Evolutionary conservation across 2,113 vertebrate species (phyloP), one percentile per base, ranked within the genome.

Genomic region (Clarias macrocephalus): DNA sequence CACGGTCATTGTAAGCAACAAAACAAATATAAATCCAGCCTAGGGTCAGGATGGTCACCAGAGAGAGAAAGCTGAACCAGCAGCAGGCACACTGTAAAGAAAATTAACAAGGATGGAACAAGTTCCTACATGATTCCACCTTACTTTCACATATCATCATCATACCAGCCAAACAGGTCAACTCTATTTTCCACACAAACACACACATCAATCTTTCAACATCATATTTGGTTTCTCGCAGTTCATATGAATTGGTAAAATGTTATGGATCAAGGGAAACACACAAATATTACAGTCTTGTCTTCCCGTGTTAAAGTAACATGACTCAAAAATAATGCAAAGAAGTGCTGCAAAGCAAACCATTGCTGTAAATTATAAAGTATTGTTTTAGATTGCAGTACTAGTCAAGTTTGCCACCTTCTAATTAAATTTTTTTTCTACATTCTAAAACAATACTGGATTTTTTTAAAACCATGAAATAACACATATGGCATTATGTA

Each of bases 1-100:
- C 96, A 84, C 92, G 95, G 92, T 98, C 97, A 88, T 99, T 99
- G 92, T 95, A 97, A 42, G 96, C 93, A 87, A 96, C 90, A 85
- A 97, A 90, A 83, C 95, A 94, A 1, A 98, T 89, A 89, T 98
- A 98, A 88, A 99, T 93, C 97, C 97, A 99, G 84, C 89, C 94
- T 81, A 97, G 82, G 0, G 95, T 94, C 42, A 97, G 93, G 79
- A 97, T 88, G 90, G 95, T 96, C 84, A 95, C 93, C 10, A 93
- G n/a, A 83, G 92, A 84, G 85, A 98, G 91, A 82, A 96, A 91
- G 1, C 94, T 88, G 81, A 96, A 95, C 95, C 96, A 97, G 85
- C 93, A 89, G 85, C 91, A 95, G 63, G 94, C 93, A 0, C 90
- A 89, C 98, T 99, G 93, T 13, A 85, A 87, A 94, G 23, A 88